A percentile compares a stretch with the other conserved stretches of the same genome.
phyloP scores from a whole-genome alignment of 2,888 invertebrate species.

The Agrotis segetum region DNA sequence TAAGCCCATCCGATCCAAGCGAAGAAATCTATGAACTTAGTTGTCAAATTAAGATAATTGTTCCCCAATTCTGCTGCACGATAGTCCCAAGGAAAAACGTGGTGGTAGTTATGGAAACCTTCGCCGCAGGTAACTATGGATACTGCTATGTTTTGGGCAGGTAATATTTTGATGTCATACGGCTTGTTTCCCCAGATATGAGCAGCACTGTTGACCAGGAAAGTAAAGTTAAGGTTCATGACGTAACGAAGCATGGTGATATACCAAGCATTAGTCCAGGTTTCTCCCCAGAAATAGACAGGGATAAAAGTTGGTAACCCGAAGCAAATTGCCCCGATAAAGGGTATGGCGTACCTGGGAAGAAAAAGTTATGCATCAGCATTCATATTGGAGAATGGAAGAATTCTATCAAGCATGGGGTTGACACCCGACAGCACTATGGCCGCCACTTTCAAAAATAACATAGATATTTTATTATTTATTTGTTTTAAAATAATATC shows the following conservation, averaged over 20 bases:
- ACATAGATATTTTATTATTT: too few relatives aligned
- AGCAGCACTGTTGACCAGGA: conserved; percentile 93
- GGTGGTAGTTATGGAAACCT: too few relatives aligned
- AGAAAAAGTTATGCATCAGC: background rate
- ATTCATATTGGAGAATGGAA: background rate
- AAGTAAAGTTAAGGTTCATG: conserved; percentile 91
- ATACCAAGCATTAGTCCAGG: conserved; percentile 80
- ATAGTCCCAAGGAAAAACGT: too few relatives aligned
- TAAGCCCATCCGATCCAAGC: too few relatives aligned
- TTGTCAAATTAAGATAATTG: too few relatives aligned
- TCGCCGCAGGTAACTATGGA: too few relatives aligned
- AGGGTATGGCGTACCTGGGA: conserved; percentile 91
- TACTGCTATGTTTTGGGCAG: too few relatives aligned
- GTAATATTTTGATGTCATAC: conserved; percentile 79
- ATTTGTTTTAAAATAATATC: too few relatives aligned
- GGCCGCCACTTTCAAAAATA: too few relatives aligned
- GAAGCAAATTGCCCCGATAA: conserved; percentile 90
- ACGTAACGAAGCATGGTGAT: conserved; percentile 89
- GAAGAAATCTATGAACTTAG: too few relatives aligned
- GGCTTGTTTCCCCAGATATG: conserved; percentile 88
- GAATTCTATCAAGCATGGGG: background rate
- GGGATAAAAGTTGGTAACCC: conserved; percentile 91
- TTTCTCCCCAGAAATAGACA: conserved; percentile 92
- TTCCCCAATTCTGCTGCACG: too few relatives aligned
- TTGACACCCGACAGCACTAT: too few relatives aligned